Percentiles rank a stretch among this genome's conserved stretches.
phyloP scores from a whole-genome alignment of 1,140 invertebrate genomes.

The Zaprionus kolodkinae region DNA sequence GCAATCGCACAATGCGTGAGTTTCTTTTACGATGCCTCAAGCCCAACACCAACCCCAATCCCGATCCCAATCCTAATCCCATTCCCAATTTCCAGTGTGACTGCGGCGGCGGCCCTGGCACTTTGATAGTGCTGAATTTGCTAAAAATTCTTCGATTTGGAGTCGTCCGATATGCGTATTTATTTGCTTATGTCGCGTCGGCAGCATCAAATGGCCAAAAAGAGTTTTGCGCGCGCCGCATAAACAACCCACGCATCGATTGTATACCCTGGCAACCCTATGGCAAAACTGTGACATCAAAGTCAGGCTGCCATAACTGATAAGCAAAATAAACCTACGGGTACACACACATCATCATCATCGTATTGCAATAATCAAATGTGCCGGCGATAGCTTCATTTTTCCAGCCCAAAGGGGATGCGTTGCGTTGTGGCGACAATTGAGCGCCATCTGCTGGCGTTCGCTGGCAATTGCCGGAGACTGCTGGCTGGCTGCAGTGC shows the following conservation, averaged over 20 bases:
- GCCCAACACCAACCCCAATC: background rate
- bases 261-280: constrained; percentile 26
- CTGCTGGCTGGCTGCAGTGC: background rate
- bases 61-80: background rate
- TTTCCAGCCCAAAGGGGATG: constrained; percentile 5
- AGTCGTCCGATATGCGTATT: constrained; percentile 48
- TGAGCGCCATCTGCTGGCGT: constrained; percentile 70
- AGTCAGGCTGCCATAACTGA: constrained; percentile 48
- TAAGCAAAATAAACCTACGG: constrained; percentile 73
- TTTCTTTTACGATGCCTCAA: constrained; percentile 31
- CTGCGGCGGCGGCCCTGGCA: constrained; percentile 62
- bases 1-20: constrained; percentile 55
- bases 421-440: constrained; percentile 24
- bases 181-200: constrained; percentile 77
- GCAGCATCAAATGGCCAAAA: constrained; percentile 76
- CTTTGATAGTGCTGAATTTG: constrained; percentile 78
- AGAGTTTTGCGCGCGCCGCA: constrained; percentile 53
- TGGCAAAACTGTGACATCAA: constrained; percentile 66
- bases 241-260: constrained; percentile 53
- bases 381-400: constrained; percentile 51
- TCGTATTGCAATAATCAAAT: constrained; percentile 58
- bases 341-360: too few relatives aligned
- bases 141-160: constrained; percentile 40
- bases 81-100: constrained; percentile 8
- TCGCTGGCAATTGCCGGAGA: constrained; percentile 15